Percentiles rank a stretch among this genome's conserved stretches.
Evolutionary conservation across 1,140 invertebrate species (phyloP).

Genomic region (Aleiodes sp.): DNA sequence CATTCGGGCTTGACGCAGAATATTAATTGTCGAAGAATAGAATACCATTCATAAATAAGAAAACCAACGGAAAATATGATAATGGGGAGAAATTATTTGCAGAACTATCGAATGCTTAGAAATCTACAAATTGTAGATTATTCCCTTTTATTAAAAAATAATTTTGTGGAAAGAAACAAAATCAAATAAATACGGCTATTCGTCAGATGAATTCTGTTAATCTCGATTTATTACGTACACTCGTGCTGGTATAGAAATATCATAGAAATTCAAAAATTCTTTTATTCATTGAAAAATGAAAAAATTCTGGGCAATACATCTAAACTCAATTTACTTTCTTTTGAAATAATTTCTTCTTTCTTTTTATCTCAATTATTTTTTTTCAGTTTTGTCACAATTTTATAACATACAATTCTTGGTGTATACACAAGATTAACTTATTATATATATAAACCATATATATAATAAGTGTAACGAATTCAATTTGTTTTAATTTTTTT

Average conservation of each 20-base stretch:
- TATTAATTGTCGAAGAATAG: no score
- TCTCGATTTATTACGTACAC: conserved; percentile 59
- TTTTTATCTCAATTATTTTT: conserved; percentile 8
- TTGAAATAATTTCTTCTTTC: background rate
- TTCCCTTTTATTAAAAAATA: background rate
- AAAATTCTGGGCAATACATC: background rate
- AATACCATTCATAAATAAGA: no score
- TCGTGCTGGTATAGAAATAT: conserved; percentile 61
- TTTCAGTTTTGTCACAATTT: conserved; percentile 12
- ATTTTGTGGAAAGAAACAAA: background rate
- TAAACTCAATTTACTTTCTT: conserved; percentile 8
- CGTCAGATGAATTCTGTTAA: conserved; percentile 35
- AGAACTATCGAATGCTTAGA: no score
- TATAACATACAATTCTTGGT: background rate
- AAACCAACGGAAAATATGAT: no score
- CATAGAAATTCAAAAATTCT: conserved; percentile 56
- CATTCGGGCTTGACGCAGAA: no score
- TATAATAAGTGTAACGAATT: conserved; percentile 19
- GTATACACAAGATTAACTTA: conserved; percentile 20
- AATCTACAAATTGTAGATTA: no score
- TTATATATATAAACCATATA: conserved; percentile 18
- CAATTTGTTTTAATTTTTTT: conserved; percentile 11
- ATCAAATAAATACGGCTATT: conserved; percentile 15
- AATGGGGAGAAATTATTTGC: no score
- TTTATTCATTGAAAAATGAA: conserved; percentile 31